Evolutionary conservation across 2,113 vertebrate species (phyloP).

Genomic region (Bagarius yarrelli): DNA sequence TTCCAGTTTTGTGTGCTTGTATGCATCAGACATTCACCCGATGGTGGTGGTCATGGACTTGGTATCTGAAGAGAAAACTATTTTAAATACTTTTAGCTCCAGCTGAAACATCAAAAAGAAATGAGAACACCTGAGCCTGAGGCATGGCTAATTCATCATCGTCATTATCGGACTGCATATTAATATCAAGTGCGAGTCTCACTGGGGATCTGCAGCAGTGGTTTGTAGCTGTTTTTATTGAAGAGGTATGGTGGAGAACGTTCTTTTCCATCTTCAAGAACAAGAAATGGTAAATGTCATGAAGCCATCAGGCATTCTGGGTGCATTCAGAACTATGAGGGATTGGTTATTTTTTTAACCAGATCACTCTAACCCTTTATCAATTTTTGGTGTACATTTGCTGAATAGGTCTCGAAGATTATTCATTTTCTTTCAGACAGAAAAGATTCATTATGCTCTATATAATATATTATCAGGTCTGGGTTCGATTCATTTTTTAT

Average conservation of each 20-base stretch:
- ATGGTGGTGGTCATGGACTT: too few species aligned
- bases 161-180: constrained; percentile 32
- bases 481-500: too few species aligned
- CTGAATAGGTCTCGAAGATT: constrained; percentile 17
- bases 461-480: too few species aligned
- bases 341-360: constrained; percentile 22
- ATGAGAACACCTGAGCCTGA: neutral
- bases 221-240: constrained; percentile 15
- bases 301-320: neutral
- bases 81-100: neutral
- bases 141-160: constrained; percentile 31
- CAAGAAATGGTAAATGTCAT: neutral
- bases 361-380: constrained; percentile 18
- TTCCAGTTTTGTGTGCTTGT: too few species aligned
- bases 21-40: too few species aligned
- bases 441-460: too few species aligned
- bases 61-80: too few species aligned
- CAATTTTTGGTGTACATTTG: constrained; percentile 2
- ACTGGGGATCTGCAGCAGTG: constrained; percentile 8
- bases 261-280: constrained; percentile 11
- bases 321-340: constrained; percentile 20
- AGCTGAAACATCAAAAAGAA: neutral
- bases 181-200: constrained; percentile 24
- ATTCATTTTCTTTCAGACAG: too few species aligned
- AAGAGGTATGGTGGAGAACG: neutral